A percentile compares a stretch with the other conserved stretches of the same genome.
Evolutionary conservation across 2,113 vertebrate species (phyloP).

Genomic region (Oceanodroma tethys): DNA sequence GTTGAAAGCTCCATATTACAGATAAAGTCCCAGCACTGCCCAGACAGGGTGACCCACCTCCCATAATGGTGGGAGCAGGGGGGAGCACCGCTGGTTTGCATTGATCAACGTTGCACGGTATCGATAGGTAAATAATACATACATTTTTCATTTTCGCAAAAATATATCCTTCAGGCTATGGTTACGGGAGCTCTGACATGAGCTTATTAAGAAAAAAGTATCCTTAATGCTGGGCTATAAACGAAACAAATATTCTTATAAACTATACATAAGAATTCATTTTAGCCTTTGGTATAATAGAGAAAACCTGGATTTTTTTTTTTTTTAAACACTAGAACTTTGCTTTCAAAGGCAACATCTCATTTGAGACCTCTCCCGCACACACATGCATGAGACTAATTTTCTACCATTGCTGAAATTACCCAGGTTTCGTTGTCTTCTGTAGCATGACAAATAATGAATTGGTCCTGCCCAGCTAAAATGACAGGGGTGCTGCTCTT

Average conservation of each 20-base stretch:
- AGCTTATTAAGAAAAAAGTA: conserved; percentile 53
- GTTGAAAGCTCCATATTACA: conserved; percentile 67
- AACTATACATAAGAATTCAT: conserved; percentile 67
- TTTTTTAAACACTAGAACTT: neutral
- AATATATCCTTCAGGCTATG: conserved; percentile 62
- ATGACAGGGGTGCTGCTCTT: neutral
- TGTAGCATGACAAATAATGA: neutral
- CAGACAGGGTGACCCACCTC: conserved; percentile 43
- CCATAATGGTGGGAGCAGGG: neutral
- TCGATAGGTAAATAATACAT: conserved; percentile 72
- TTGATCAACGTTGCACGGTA: conserved; percentile 64
- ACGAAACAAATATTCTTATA: conserved; percentile 68
- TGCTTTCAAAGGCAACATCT: neutral
- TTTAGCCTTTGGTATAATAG: conserved; percentile 54
- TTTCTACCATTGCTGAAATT: neutral
- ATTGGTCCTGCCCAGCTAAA: neutral
- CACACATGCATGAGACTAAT: rapidly evolving
- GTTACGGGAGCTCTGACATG: conserved; percentile 49
- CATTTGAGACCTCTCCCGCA: neutral
- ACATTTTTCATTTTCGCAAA: conserved; percentile 76
- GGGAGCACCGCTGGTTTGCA: neutral
- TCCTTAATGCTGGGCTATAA: conserved; percentile 45
- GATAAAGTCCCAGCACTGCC: conserved; percentile 63
- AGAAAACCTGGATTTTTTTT: neutral
- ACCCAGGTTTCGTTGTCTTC: neutral